Percentiles rank a stretch among this genome's conserved stretches.
Evolutionary conservation across 2,888 invertebrate genomes (phyloP).

Genomic region (Drosophila atripex): DNA sequence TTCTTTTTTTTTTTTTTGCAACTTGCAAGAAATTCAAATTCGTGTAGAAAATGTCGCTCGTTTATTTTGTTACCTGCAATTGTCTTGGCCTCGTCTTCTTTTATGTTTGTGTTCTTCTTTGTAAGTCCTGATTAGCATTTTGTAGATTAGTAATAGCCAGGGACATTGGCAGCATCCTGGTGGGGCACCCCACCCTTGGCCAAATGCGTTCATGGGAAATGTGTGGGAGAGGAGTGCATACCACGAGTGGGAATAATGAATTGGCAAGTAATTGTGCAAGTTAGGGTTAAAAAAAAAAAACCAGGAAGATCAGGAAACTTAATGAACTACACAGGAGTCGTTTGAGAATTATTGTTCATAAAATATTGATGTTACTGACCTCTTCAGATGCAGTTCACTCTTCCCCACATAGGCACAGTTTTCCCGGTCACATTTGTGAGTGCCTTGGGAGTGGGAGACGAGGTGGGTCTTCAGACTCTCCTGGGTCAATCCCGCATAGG

Average conservation of each 20-base stretch:
- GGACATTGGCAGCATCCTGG: constrained; percentile 21
- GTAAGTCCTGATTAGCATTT: constrained; percentile 53
- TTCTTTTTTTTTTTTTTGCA: constrained; percentile 6
- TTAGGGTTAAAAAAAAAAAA: background rate
- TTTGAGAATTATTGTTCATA: background rate
- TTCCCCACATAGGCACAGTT: constrained; percentile 86
- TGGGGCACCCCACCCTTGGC: constrained; percentile 1
- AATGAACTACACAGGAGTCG: background rate
- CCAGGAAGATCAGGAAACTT: background rate
- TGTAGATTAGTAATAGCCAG: constrained; percentile 40
- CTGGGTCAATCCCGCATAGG: constrained; percentile 85
- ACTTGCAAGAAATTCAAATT: constrained; percentile 52
- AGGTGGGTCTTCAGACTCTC: constrained; percentile 86
- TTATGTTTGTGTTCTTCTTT: constrained; percentile 19
- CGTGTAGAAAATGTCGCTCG: constrained; percentile 64
- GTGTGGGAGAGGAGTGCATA: background rate
- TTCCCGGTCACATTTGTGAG: constrained; percentile 83
- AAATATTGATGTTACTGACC: constrained; percentile 62
- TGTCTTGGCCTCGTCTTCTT: constrained; percentile 22
- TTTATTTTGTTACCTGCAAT: constrained; percentile 51
- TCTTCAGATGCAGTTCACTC: constrained; percentile 80
- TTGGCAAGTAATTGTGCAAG: background rate
- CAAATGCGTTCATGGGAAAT: background rate
- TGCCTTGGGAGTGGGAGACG: constrained; percentile 85
- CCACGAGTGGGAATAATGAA: background rate